Conservation (phyloP, 2,113 vertebrate genomes). For the Chloroceryle aenea region DNA sequence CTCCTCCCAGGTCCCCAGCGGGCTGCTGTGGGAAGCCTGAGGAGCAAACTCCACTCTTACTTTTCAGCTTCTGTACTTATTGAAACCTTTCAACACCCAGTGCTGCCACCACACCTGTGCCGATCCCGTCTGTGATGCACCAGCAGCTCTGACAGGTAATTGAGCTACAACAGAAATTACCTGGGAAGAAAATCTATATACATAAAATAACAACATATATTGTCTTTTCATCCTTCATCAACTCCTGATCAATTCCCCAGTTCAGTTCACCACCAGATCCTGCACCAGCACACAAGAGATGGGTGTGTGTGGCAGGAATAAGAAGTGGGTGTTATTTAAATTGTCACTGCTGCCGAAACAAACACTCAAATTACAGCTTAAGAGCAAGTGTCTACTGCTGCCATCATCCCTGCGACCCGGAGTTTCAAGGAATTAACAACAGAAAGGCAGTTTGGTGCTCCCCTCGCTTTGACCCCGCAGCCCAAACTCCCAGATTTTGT, state of each 20-base stretch:
- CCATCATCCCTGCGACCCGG: neutral
- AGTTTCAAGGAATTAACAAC: neutral
- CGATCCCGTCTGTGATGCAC: neutral
- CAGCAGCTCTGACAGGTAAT: neutral
- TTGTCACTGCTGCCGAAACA: slow-evolving; percentile 15
- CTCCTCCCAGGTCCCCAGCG: neutral
- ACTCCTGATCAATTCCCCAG: neutral
- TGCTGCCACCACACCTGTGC: neutral
- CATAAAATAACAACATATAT: neutral
- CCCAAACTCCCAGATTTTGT: neutral
- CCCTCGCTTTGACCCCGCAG: neutral
- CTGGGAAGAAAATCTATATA: neutral
- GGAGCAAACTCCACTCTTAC: neutral
- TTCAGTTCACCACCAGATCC: neutral
- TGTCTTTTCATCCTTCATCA: neutral
- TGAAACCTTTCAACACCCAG: neutral
- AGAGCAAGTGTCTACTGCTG: slow-evolving; percentile 7
- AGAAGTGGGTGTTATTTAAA: slow-evolving; percentile 36
- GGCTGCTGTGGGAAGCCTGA: neutral
- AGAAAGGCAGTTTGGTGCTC: neutral
- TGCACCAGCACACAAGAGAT: neutral
- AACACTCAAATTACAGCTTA: slow-evolving; percentile 45
- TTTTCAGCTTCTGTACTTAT: neutral
- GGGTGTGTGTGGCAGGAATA: slow-evolving; percentile 7
- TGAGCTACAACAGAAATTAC: neutral